These are phyloP conservation scores for Dasyprocta punctata DNA, from an alignment of 2,113 vertebrate genomes.

Conservation along the genomic window DNA sequence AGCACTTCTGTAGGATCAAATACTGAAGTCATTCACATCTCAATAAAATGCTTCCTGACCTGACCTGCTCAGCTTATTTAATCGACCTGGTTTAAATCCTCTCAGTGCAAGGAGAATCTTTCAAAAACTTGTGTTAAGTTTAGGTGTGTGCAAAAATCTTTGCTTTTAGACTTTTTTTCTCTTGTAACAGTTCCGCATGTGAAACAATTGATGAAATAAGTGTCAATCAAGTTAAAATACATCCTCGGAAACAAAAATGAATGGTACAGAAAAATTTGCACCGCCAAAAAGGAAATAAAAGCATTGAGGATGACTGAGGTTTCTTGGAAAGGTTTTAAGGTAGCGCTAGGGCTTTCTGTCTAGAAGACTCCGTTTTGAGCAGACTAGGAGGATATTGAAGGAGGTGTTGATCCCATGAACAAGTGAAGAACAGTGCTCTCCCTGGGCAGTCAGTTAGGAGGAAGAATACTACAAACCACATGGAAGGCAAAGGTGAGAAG, in stretches of 20 bases:
- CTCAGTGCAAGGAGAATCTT: not conserved
- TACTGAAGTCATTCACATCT: not conserved
- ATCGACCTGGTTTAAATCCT: not conserved
- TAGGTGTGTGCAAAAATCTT: not conserved
- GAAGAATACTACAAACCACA: too few species aligned
- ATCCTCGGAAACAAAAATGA: conserved; percentile 10
- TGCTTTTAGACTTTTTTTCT: not conserved
- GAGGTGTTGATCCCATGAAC: not conserved
- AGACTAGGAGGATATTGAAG: not conserved
- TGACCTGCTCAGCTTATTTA: not conserved
- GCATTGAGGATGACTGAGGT: not conserved
- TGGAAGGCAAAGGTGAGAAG: not conserved
- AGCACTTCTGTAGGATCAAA: not conserved
- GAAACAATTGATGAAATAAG: not conserved
- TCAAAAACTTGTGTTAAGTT: not conserved
- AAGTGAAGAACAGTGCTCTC: not conserved
- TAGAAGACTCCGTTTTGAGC: not conserved
- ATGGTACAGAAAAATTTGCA: not conserved
- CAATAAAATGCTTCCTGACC: not conserved
- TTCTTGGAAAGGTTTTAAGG: not conserved
- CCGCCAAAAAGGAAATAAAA: not conserved
- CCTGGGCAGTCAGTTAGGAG: not conserved
- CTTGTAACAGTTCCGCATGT: not conserved
- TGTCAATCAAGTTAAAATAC: not conserved
- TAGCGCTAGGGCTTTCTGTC: not conserved